phyloP scores from a whole-genome alignment of 2,888 invertebrate genomes.

The Antheraea assamensis region DNA sequence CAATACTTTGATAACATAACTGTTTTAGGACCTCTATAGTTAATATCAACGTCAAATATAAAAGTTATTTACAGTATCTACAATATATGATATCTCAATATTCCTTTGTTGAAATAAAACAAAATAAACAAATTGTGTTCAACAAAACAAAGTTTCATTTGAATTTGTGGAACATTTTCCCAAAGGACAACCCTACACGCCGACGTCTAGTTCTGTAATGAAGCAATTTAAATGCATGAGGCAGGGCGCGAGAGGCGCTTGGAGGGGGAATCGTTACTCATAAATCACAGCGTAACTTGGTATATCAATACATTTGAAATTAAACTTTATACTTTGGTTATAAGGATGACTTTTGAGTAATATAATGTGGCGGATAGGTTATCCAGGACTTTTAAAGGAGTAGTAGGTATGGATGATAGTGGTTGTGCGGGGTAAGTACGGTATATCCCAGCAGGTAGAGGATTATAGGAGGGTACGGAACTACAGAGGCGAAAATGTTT shows the following conservation, averaged over 20 bases:
- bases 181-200: constrained; percentile 73
- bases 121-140: constrained; percentile 23
- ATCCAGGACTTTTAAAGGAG: constrained; percentile 28
- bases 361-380: constrained; percentile 27
- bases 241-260: constrained; percentile 78
- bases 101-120: constrained; percentile 19
- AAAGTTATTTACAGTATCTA: constrained; percentile 26
- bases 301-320: constrained; percentile 30
- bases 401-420: constrained; percentile 80
- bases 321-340: not conserved
- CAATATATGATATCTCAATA: constrained; percentile 22
- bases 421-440: constrained; percentile 75
- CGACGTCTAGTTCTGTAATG: constrained; percentile 80
- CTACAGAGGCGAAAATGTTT: constrained; percentile 77
- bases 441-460: constrained; percentile 80
- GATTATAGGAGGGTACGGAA: constrained; percentile 74
- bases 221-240: constrained; percentile 84
- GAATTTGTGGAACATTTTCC: constrained; percentile 48
- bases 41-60: too few species aligned
- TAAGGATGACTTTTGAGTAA: constrained; percentile 33
- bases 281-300: constrained; percentile 45
- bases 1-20: not conserved
- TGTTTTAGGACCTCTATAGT: not conserved
- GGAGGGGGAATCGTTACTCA: constrained; percentile 65
- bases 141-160: constrained; percentile 32